Percentiles rank a stretch among this genome's conserved stretches.
These are phyloP conservation scores for Drosophila maculinotata DNA, from an alignment of 2,888 invertebrate genomes.

Conservation along the genomic window DNA sequence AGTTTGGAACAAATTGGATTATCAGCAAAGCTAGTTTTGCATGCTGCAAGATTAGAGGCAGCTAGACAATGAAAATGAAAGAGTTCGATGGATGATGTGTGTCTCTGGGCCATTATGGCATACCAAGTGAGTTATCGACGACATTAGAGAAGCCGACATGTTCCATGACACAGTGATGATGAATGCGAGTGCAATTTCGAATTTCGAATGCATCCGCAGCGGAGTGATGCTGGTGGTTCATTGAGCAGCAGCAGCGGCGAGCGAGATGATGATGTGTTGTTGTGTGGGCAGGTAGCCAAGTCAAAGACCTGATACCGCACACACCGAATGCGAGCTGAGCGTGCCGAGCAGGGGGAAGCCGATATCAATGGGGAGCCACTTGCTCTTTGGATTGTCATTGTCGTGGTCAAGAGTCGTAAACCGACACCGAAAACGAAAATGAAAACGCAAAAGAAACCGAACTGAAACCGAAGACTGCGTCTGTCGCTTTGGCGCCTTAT, in stretches of 20 bases:
- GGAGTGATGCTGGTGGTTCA: slow-evolving; percentile 37
- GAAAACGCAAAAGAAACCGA: slow-evolving; percentile 12
- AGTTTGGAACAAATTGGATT: slow-evolving; percentile 12
- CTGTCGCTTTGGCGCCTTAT: slow-evolving; percentile 34
- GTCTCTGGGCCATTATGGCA: slow-evolving; percentile 19
- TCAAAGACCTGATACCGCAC: slow-evolving; percentile 79
- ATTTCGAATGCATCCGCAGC: no score
- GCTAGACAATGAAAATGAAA: slow-evolving; percentile 6
- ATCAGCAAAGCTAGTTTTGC: slow-evolving; percentile 10
- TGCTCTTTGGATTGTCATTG: slow-evolving; percentile 30
- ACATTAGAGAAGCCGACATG: slow-evolving; percentile 27
- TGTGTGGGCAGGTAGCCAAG: slow-evolving; percentile 57
- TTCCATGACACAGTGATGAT: slow-evolving; percentile 28
- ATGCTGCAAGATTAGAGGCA: slow-evolving; percentile 7
- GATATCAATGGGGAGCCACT: slow-evolving; percentile 55
- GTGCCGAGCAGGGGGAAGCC: slow-evolving; percentile 56
- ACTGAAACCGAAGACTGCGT: slow-evolving; percentile 37
- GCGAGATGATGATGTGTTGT: slow-evolving; percentile 25
- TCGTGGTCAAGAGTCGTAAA: slow-evolving; percentile 55
- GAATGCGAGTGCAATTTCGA: slow-evolving; percentile 17
- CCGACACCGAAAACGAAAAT: slow-evolving; percentile 44
- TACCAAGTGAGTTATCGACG: slow-evolving; percentile 34
- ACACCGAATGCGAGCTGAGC: slow-evolving; percentile 64
- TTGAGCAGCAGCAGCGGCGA: slow-evolving; percentile 37
- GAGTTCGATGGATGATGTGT: slow-evolving; percentile 13